phyloP scores from a whole-genome alignment of 2,888 invertebrate species.

The Cephus pygmeus region DNA sequence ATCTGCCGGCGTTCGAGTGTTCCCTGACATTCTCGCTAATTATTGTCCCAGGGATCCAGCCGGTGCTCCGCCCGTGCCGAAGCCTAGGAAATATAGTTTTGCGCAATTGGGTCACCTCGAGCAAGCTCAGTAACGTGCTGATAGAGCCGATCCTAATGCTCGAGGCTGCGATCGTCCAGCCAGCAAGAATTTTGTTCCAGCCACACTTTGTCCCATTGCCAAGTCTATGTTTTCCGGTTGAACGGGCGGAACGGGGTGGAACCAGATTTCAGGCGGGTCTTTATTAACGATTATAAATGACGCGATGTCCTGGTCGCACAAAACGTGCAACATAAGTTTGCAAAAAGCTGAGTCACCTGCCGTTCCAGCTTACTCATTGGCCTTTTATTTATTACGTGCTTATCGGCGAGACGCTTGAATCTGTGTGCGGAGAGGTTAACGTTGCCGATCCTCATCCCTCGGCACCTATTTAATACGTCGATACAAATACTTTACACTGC shows the following conservation, averaged over 20 bases:
- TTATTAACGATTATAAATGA: constrained; percentile 32
- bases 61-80: neutral
- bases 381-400: constrained; percentile 53
- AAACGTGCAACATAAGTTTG: constrained; percentile 39
- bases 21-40: neutral
- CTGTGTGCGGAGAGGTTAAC: constrained; percentile 20
- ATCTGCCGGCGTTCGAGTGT: constrained; percentile 4
- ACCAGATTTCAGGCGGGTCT: constrained; percentile 8
- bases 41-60: neutral
- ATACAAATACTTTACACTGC: constrained; percentile 6
- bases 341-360: constrained; percentile 44
- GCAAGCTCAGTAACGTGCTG: neutral
- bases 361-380: constrained; percentile 51
- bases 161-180: too few relatives aligned
- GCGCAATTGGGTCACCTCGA: neutral
- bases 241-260: neutral
- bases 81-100: neutral
- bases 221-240: neutral
- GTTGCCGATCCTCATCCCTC: constrained; percentile 10
- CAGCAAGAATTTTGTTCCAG: neutral
- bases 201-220: neutral
- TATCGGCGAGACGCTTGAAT: constrained; percentile 45
- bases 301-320: constrained; percentile 26
- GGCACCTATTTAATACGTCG: constrained; percentile 1
- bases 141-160: too few relatives aligned